Evolutionary conservation across 2,113 vertebrate genomes (phyloP), one percentile per base, ranked within the genome.

Genomic region (Eretmodus cyanostictus): DNA sequence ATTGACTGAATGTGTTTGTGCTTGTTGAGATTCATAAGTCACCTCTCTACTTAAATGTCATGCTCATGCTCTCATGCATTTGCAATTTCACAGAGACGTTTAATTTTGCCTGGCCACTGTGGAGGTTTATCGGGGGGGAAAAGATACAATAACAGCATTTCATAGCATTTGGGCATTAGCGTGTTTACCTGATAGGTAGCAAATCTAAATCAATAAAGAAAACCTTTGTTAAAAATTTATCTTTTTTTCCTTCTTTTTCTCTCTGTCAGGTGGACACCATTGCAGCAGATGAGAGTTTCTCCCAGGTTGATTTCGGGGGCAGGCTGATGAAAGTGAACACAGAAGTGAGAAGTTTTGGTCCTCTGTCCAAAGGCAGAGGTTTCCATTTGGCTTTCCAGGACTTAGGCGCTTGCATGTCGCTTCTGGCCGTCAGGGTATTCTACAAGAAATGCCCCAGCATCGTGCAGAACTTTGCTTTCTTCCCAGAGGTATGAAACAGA

Each of bases 281-380:
- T 10, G 97, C 97, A 10, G 97, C 97, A 8, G 97, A 97, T 38
- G 97, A 97, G 90, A 97, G 97, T 89, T 97, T 97, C 92, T 97
- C 97, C 14, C 97, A 97, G 93, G 98, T 99, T 42, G 99, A 99
- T 94, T 99, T 99, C 10, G 99, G 99, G 5, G 99, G 98, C 34
- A 96, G 99, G 80, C 92, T 99, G 79, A 99, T 99, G 99, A 99
- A 99, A 89, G 98, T 99, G 81, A 99, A 99, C 96, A 99, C 98
- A 0, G 99, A 99, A 95, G 97, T 99, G 86, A 97, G 99, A 87
- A 98, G 98, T 93, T 99, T 99, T 1, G 98, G 98, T 1, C 98
- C 98, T 2, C 95, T 99, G 79, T 98, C 97, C 91, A 97, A 97
- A 91, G 95, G 95, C 89, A 97, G 97, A 81, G 99, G 98, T 10